Evolutionary conservation across 35 echinoderm and acorn worm genomes (phyloP).

Genomic region (Hemicentrotus pulcherrimus): DNA sequence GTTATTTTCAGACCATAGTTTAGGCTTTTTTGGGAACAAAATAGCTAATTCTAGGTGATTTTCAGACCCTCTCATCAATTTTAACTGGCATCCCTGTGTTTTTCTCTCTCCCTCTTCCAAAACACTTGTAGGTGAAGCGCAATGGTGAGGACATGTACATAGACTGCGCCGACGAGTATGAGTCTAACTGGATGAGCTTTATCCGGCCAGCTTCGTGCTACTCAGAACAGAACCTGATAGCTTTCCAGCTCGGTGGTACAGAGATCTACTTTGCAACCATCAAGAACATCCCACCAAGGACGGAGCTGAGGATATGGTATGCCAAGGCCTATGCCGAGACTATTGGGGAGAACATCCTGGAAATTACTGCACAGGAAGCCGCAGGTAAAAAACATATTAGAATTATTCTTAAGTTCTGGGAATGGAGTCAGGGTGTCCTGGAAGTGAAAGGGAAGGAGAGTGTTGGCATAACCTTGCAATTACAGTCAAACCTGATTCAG

Average conservation of each 20-base stretch:
- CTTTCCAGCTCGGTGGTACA: slow-evolving; percentile 61
- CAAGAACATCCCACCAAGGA: slow-evolving; percentile 75
- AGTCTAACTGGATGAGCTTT: slow-evolving; percentile 97
- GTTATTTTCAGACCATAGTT: too few relatives aligned
- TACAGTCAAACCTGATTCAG: too few relatives aligned
- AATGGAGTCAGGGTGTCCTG: too few relatives aligned
- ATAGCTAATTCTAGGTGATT: too few relatives aligned
- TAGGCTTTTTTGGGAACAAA: too few relatives aligned
- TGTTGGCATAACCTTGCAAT: too few relatives aligned
- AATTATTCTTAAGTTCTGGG: too few relatives aligned
- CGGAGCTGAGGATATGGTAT: slow-evolving; percentile 94
- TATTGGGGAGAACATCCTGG: slow-evolving; percentile 77
- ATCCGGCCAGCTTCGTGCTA: slow-evolving; percentile 80
- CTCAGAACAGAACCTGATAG: slow-evolving; percentile 96
- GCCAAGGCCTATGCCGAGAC: slow-evolving; percentile 81
- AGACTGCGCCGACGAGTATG: slow-evolving; percentile 84
- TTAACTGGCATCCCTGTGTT: neutral
- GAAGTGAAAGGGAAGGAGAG: too few relatives aligned
- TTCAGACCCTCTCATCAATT: too few relatives aligned
- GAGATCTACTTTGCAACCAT: slow-evolving; percentile 96
- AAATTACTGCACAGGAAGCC: slow-evolving; percentile 87
- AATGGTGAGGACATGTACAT: slow-evolving; percentile 61
- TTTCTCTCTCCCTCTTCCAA: slow-evolving; percentile 34
- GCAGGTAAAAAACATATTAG: slow-evolving; percentile 63
- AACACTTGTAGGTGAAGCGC: slow-evolving; percentile 54